Evolutionary conservation across 2,797 vertebrate genomes (phyloP).

Genomic region (Dicrostonyx torquatus): DNA sequence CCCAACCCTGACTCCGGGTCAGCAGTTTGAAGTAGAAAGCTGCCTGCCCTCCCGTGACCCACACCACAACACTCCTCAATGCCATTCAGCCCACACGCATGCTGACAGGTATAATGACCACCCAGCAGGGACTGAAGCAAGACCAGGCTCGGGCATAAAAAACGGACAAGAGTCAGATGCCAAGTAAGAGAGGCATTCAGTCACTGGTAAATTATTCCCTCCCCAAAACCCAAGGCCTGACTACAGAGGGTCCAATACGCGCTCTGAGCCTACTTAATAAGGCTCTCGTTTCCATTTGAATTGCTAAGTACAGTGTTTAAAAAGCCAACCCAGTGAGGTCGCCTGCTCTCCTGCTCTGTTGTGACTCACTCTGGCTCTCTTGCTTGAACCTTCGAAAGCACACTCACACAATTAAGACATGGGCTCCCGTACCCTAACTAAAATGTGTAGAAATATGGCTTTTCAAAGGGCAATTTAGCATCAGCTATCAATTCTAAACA

Average conservation of each 20-base stretch:
- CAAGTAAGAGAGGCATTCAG: background rate
- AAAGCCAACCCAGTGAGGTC: background rate
- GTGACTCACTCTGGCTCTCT: background rate
- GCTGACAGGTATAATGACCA: background rate
- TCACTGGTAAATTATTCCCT: background rate
- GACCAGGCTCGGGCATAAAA: background rate
- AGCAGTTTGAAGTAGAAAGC: slow-evolving; percentile 73
- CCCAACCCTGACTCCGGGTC: slow-evolving; percentile 66
- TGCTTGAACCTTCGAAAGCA: background rate
- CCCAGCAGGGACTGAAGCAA: background rate
- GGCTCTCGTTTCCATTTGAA: background rate
- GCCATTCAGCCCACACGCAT: slow-evolving; percentile 11
- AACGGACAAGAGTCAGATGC: background rate
- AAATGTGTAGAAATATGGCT: background rate
- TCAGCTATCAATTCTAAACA: background rate
- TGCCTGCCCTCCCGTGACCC: background rate
- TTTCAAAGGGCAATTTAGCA: background rate
- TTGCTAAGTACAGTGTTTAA: background rate
- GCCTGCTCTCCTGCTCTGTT: background rate
- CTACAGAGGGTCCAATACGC: background rate
- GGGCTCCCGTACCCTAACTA: background rate
- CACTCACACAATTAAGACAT: background rate
- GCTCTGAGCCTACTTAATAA: background rate
- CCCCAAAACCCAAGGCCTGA: background rate
- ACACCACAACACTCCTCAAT: background rate